Percentiles rank a stretch among this genome's conserved stretches.
These are phyloP conservation scores for Etia nguti DNA, from an alignment of 2,113 vertebrate species.

Conservation along the genomic window DNA sequence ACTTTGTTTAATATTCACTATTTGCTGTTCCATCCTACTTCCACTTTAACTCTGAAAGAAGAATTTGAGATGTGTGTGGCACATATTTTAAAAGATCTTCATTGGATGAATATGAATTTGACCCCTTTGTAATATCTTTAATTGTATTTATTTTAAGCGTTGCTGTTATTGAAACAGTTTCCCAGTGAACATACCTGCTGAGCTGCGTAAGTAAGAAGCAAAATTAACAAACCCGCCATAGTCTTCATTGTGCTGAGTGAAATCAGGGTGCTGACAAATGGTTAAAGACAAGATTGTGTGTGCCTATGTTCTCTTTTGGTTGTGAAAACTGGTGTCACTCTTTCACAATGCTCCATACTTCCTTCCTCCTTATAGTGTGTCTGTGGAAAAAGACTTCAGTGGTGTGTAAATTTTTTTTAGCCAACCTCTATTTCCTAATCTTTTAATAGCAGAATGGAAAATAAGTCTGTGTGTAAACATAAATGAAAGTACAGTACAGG, in stretches of 20 bases:
- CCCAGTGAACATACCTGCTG: neutral
- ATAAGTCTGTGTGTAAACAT: neutral
- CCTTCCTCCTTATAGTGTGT: neutral
- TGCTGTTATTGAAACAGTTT: neutral
- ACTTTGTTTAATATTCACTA: neutral
- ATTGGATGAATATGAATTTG: neutral
- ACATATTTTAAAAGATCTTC: neutral
- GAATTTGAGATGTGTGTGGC: neutral
- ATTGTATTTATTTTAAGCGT: neutral
- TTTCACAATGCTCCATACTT: neutral
- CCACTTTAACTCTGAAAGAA: neutral
- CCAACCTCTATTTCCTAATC: neutral
- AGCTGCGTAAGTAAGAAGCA: neutral
- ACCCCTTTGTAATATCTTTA: neutral
- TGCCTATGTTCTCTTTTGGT: neutral
- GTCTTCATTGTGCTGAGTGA: neutral
- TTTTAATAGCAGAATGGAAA: neutral
- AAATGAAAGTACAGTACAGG: neutral
- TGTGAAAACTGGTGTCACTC: neutral
- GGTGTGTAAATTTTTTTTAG: neutral
- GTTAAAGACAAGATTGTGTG: neutral
- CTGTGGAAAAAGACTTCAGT: neutral
- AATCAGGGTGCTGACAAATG: neutral
- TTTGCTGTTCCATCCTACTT: neutral
- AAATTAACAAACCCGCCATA: rapidly evolving